These are phyloP conservation scores for Okapia johnstoni DNA, from an alignment of 2,113 vertebrate genomes.

Conservation along the genomic window DNA sequence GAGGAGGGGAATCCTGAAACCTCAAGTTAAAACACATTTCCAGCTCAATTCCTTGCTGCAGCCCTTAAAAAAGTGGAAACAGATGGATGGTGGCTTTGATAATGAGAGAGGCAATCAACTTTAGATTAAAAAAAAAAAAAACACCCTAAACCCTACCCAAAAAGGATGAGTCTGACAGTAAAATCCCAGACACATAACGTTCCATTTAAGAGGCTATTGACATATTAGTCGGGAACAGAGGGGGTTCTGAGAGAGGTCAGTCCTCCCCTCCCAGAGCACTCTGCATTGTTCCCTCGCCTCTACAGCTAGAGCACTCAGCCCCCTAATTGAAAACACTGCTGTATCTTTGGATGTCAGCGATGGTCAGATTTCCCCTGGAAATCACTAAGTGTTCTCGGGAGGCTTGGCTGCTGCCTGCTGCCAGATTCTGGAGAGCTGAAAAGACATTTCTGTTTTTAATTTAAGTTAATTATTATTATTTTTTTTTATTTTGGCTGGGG, in stretches of 20 bases:
- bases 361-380: constrained; percentile 58
- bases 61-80: constrained; percentile 80
- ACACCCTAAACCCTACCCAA: constrained; percentile 52
- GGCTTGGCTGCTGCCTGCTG: constrained; percentile 33
- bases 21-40: constrained; percentile 82
- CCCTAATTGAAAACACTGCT: constrained; percentile 46
- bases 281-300: not conserved
- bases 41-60: constrained; percentile 59
- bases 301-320: not conserved
- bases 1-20: constrained; percentile 66
- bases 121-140: constrained; percentile 58
- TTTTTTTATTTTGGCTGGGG: not conserved
- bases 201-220: constrained; percentile 69
- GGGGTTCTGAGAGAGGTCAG: constrained; percentile 49
- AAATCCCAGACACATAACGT: constrained; percentile 70
- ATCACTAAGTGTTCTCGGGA: constrained; percentile 54
- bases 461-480: constrained; percentile 29
- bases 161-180: constrained; percentile 71
- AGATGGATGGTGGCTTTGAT: constrained; percentile 82
- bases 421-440: constrained; percentile 9
- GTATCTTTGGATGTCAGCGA: not conserved
- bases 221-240: constrained; percentile 63
- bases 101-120: constrained; percentile 74
- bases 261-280: not conserved
- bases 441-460: constrained; percentile 55